These are phyloP conservation scores for Sylvia atricapilla DNA, from an alignment of 2,113 vertebrate genomes.

Conservation along the genomic window DNA sequence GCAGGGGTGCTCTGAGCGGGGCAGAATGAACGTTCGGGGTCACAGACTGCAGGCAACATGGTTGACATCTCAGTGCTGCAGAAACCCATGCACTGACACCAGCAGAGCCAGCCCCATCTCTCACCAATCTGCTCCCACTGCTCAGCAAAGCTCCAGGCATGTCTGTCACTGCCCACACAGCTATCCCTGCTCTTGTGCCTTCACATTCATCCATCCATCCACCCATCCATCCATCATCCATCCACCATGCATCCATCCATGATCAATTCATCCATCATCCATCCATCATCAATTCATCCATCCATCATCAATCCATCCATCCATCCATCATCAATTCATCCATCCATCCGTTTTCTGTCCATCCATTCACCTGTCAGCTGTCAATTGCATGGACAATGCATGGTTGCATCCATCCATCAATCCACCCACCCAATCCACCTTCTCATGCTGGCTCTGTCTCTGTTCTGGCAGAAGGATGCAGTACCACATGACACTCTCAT, in stretches of 20 bases:
- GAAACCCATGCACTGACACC: not conserved
- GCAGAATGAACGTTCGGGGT: constrained; percentile 27
- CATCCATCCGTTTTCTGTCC: too few species aligned
- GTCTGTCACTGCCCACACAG: not conserved
- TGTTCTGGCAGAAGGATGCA: not conserved
- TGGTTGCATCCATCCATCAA: not conserved
- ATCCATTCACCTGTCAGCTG: not conserved
- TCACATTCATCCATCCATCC: not conserved
- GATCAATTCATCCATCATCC: not conserved
- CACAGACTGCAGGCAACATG: constrained; percentile 3
- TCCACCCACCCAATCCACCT: too few species aligned
- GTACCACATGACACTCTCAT: accelerated
- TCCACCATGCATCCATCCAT: not conserved
- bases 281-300: not conserved
- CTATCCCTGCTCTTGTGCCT: not conserved
- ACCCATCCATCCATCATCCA: not conserved
- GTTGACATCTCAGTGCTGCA: not conserved
- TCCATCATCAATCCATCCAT: not conserved
- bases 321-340: too few species aligned
- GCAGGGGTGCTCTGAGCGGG: not conserved
- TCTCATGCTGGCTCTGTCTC: not conserved
- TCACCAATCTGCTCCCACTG: not conserved
- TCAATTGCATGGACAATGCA: too few species aligned
- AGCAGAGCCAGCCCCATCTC: not conserved
- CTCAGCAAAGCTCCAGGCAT: not conserved